These are phyloP conservation scores for Labrus mixtus DNA, from an alignment of 2,113 vertebrate genomes.

Conservation along the genomic window DNA sequence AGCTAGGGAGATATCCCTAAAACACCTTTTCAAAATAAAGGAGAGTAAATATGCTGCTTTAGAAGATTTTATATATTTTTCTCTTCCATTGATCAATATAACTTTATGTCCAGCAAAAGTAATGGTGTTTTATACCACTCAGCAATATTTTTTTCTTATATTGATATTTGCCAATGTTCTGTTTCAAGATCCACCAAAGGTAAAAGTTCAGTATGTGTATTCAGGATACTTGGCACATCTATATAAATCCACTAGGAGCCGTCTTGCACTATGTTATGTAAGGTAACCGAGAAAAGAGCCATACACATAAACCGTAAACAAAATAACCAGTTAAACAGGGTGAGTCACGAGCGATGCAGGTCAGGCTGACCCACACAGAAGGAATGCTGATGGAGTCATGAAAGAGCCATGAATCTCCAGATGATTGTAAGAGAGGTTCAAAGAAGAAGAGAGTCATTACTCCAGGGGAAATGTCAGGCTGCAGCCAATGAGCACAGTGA, in stretches of 20 bases:
- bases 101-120: too few species aligned
- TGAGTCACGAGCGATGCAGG: neutral
- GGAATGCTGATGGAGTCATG: neutral
- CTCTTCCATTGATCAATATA: too few species aligned
- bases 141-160: too few species aligned
- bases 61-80: too few species aligned
- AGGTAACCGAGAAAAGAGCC: neutral
- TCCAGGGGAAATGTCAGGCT: slow-evolving; percentile 30
- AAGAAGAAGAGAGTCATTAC: slow-evolving; percentile 17
- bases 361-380: neutral
- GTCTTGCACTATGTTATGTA: neutral
- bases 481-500: slow-evolving; percentile 16
- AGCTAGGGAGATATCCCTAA: slow-evolving; percentile 1
- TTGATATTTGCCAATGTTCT: too few species aligned
- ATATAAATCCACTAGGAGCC: slow-evolving; percentile 3
- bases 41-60: too few species aligned
- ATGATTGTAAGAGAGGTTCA: slow-evolving; percentile 22
- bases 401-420: slow-evolving; percentile 24
- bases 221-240: neutral
- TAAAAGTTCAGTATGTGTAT: neutral
- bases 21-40: neutral
- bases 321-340: neutral
- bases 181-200: too few species aligned
- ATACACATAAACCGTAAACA: slow-evolving; percentile 19
- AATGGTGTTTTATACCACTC: too few species aligned